These are phyloP conservation scores for Leptinotarsa tumamoca DNA, from an alignment of 2,888 invertebrate species.

Conservation along the genomic window DNA sequence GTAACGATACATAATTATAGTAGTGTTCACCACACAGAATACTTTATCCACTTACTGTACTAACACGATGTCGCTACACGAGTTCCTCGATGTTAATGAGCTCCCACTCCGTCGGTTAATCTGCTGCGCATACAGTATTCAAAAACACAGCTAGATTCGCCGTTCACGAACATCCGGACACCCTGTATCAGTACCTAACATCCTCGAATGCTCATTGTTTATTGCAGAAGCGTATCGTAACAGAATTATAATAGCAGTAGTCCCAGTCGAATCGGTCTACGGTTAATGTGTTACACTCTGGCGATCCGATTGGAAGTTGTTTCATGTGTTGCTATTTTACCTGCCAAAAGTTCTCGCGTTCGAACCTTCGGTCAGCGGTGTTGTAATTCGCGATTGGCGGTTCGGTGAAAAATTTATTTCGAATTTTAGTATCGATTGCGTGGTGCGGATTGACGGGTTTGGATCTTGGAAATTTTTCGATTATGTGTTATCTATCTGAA, in stretches of 20 bases:
- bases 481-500: no score
- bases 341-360: constrained; percentile 10
- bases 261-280: constrained; percentile 2
- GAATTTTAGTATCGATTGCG: background rate
- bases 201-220: constrained; percentile 33
- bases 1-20: constrained; percentile 25
- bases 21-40: no score
- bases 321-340: background rate
- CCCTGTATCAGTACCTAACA: constrained; percentile 33
- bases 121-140: no score
- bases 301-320: background rate
- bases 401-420: background rate
- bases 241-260: constrained; percentile 20
- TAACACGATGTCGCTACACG: no score
- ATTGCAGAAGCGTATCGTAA: constrained; percentile 38
- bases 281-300: background rate
- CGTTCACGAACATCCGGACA: constrained; percentile 8
- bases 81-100: no score
- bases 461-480: background rate
- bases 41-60: no score
- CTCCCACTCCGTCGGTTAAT: no score
- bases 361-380: background rate
- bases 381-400: constrained; percentile 6
- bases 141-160: no score
- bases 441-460: background rate